A percentile compares a stretch with the other conserved stretches of the same genome.
Conservation (phyloP, 2,113 vertebrate species). For the Mormyrus lacerda region DNA sequence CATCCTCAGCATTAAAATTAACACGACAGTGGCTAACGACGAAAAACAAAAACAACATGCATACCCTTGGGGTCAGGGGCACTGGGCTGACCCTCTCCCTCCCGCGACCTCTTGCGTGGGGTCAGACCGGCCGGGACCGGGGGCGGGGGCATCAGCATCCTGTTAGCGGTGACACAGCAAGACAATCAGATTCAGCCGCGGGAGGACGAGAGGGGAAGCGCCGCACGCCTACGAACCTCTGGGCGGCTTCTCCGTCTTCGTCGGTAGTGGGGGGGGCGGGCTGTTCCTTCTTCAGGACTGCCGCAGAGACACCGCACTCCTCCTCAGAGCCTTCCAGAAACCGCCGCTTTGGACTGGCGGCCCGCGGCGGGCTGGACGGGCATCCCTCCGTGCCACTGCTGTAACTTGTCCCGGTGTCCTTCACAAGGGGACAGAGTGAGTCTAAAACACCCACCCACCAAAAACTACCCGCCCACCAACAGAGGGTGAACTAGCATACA, state of each 20-base stretch:
- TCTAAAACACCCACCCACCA: neutral
- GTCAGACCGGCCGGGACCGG: constrained; percentile 35
- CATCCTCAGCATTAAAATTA: neutral
- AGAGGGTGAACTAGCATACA: neutral
- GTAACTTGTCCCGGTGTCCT: constrained; percentile 47
- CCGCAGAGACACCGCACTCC: constrained; percentile 28
- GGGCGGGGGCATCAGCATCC: constrained; percentile 63
- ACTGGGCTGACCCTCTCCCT: constrained; percentile 22
- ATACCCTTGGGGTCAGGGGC: constrained; percentile 39
- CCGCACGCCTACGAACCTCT: constrained; percentile 43
- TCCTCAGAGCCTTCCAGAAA: constrained; percentile 43
- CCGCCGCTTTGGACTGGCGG: constrained; percentile 51
- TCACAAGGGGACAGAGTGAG: constrained; percentile 22
- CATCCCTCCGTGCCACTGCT: constrained; percentile 37
- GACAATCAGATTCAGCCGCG: neutral
- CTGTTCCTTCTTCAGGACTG: constrained; percentile 23
- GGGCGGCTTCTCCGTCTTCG: constrained; percentile 38
- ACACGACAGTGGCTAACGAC: neutral
- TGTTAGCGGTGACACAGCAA: constrained; percentile 21
- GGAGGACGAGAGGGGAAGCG: neutral
- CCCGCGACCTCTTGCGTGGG: constrained; percentile 49
- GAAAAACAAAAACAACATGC: constrained; percentile 13
- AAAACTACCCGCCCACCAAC: neutral
- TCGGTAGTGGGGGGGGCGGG: constrained; percentile 30
- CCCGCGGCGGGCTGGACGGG: constrained; percentile 31